Percentiles rank a stretch among this genome's conserved stretches.
Conservation (phyloP, 35 echinoderm and acorn worm species). For the Ptychodera flava region DNA sequence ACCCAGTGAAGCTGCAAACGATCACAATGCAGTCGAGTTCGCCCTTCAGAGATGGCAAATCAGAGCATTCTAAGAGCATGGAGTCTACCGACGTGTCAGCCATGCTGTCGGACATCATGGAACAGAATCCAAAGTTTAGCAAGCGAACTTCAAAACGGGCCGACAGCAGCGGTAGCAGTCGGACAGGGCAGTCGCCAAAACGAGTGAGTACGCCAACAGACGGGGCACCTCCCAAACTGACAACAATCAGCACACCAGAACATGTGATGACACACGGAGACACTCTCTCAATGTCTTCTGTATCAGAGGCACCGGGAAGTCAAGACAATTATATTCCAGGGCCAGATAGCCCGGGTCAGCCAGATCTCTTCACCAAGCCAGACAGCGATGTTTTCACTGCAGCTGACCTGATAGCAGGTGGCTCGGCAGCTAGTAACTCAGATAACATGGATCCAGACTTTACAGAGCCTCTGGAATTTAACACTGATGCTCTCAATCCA, state of each 20-base stretch:
- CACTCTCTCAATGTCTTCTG: background rate
- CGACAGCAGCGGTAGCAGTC: background rate
- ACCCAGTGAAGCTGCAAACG: background rate
- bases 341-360: background rate
- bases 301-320: background rate
- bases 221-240: background rate
- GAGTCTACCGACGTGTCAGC: background rate
- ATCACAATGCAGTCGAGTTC: background rate
- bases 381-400: background rate
- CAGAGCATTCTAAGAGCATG: background rate
- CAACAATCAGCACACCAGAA: background rate
- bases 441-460: background rate
- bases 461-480: background rate
- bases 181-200: background rate
- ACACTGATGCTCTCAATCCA: background rate
- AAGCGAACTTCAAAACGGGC: background rate
- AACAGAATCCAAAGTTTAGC: background rate
- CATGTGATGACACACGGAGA: slow-evolving; percentile 2
- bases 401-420: background rate
- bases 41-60: background rate
- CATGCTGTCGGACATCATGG: background rate
- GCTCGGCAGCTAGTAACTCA: background rate
- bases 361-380: background rate
- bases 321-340: background rate
- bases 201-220: background rate